Base-by-base conservation (phyloP, 2,888 invertebrate genomes). In the Rhimphoctona megacephalus region DNA sequence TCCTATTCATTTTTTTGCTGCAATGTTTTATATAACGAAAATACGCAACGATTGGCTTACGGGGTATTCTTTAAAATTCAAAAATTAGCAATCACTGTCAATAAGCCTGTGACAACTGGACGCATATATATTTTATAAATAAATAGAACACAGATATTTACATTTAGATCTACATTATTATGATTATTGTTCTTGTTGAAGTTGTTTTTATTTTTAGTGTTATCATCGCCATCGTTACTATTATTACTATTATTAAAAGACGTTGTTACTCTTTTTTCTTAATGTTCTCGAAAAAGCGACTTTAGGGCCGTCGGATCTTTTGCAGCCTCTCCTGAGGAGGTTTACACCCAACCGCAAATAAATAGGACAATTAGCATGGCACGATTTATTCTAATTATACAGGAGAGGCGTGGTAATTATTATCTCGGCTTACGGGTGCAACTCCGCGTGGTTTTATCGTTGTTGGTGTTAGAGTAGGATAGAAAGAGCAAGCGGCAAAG, bases 321-420 rank as follows among this genome's bases (percentile, higher is more conserved):
- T 25, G 81, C 74, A 74, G 52, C 54, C 81, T 57, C 74, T 49
- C 64, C 64, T 22, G 57, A 76, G 84, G 73, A 83, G 85, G 81
- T 90, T 88, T 78, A 87, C 73, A 85, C 85, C 80, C 52, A 81
- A 81, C 88, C 87, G 85, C 90, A 87, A 91, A 92, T 91, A 92
- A 92, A 92, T 91, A 90, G 90, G 89, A 91, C 91, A 92, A 92
- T 92, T 92, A 92, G 91, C 89, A 84, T 85, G 85, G 85, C 87
- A 82, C 89, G 90, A 92, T 91, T 92, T 92, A 92, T 92, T 91
- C 90, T 92, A 92, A 93, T 92, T 92, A 91, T 89, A 87, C 80
- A 77, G 66, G 80, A 69, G 57, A 46, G 46, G 66, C 67, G 88
- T 87, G 89, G 90, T 92, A 92, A 92, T 92, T 92, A 92, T 92